Evolutionary conservation across 2,797 vertebrate genomes (phyloP), one percentile per base, ranked within the genome.

Genomic region (Pangasius djambal): DNA sequence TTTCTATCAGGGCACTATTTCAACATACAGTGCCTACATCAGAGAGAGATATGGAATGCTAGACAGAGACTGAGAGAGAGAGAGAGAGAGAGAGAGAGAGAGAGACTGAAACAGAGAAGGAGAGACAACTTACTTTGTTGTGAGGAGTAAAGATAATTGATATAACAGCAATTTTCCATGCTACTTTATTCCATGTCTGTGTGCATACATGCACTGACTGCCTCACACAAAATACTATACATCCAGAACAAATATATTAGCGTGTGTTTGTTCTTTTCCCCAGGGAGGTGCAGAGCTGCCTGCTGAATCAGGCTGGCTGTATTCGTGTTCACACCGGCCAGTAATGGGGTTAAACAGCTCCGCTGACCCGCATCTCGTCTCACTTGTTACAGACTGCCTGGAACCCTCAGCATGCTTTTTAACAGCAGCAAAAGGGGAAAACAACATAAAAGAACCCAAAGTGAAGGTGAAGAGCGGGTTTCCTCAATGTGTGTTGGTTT

Each of bases 271-370:
- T 90, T 59, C 85, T 83, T 81, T 79, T 89, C 89, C 92, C 91
- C 85, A 57, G 88, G 88, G 91, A 90, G 25, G 12, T 52, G 31
- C 57, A 85, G 84, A 78, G 63, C 89, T 74, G 82, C 77, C 67
- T 89, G 91, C 86, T 90, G 92, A 93, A 92, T 92, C 91, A 91
- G 90, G 82, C 74, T 52, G 77, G 86, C 86, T 89, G 89, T 90
- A 93, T 94, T 93, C 88, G 88, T 74, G 87, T 92, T 90, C 92
- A 93, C 91, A 92, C 86, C 63, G 88, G 88, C 87, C 89, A 48
- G 88, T 93, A 93, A 94, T 93, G 90, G 92, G 93, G 93, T 92
- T 93, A 94, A 93, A 92, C 91, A 91, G 90, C 92, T 89, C 65
- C 85, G 75, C 90, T 94, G 93, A 94, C 93, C 92, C 93, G 93